Evolutionary conservation across 2,113 vertebrate species (phyloP).

Genomic region (Gymnogyps californianus): DNA sequence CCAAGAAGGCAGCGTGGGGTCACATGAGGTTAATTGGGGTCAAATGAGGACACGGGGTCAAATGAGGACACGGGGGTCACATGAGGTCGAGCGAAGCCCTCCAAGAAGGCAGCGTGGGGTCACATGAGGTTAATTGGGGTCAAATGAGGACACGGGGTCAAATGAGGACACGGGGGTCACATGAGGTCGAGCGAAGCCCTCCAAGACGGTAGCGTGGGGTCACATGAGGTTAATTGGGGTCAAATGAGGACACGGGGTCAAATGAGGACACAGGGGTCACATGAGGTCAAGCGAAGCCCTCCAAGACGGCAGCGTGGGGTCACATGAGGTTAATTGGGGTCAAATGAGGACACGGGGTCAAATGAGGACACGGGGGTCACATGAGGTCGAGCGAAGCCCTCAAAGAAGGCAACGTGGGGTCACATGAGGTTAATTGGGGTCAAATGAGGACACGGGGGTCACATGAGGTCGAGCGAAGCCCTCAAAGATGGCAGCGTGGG

Average conservation of each 20-base stretch:
- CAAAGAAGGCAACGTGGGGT: no score
- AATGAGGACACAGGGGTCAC: not conserved
- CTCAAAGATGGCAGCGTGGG: no score
- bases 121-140: not conserved
- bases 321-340: rapidly evolving
- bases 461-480: no score
- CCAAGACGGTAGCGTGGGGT: not conserved
- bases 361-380: not conserved
- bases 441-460: no score
- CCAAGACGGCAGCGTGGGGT: not conserved
- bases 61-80: not conserved
- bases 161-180: not conserved
- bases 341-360: not conserved
- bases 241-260: no score
- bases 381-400: no score
- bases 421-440: no score
- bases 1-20: no score
- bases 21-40: no score
- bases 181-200: rapidly evolving
- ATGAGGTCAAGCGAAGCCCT: not conserved
- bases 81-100: not conserved
- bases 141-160: not conserved
- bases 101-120: not conserved
- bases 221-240: rapidly evolving
- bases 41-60: not conserved